Base-by-base conservation (phyloP, 2,113 vertebrate species). In the Gambusia affinis region DNA sequence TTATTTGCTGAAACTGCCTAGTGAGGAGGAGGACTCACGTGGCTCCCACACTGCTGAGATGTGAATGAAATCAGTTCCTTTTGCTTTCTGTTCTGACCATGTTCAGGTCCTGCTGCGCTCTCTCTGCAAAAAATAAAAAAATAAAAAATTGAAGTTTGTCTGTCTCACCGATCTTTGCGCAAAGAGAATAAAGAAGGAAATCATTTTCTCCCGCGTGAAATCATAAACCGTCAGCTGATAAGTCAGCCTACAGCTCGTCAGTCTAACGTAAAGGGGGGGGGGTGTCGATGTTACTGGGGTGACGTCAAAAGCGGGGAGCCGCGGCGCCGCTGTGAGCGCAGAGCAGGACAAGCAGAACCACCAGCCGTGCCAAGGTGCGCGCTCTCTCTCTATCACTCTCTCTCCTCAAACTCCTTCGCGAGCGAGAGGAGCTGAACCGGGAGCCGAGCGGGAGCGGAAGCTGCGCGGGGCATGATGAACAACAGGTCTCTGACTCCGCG, bases 281-380 rank as follows among this genome's bases (percentile, higher is more conserved):
- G 10, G 47, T 42, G 70, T 67, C 19, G 30, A 60, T 60, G 77
- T 73, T 74, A n/a, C 19, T 1, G 78, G 12, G 72, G 77, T 93
- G 93, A 95, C 94, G 93, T 93, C 93, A 94, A 80, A 79, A 85
- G 85, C 82, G 65, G 64, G 63, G 86, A 79, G 72, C 84, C 72
- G 73, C 61, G 22, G 63, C 31, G 31, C 31, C 35, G 61, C 78
- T 24, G 81, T 14, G 80, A 22, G 86, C 75, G 57, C 67, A 68
- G 80, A 74, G 73, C 68, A 30, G 63, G 75, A 64, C 8, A 27
- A 35, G 60, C 39, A 0, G 27, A 69, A n/a, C 76, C 78, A 8
- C 81, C 75, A 80, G 75, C 90, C 57, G 83, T 29, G 75, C 79
- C 68, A 28, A 14, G 57, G 80, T 44, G 86, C 83, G 85, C 77